Conservation (phyloP, 2,797 vertebrate genomes). For the Hozukius guyotensis region DNA sequence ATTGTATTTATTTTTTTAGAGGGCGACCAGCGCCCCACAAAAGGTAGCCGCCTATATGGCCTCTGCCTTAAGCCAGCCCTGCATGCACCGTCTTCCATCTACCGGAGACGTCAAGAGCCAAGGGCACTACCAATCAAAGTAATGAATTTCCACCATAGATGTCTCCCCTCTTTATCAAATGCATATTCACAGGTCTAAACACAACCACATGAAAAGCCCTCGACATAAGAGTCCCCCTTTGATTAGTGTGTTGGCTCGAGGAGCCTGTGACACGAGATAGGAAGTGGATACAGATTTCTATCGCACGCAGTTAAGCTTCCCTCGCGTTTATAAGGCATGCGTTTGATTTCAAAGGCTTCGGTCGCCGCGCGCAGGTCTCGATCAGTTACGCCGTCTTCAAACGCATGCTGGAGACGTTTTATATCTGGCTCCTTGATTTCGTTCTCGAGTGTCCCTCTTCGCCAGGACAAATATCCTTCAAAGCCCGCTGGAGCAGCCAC, state of each 20-base stretch:
- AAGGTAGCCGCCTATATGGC: too few relatives aligned
- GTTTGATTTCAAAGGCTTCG: slow-evolving; percentile 49
- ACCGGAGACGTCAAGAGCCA: slow-evolving; percentile 20
- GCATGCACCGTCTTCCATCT: background rate
- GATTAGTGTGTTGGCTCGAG: slow-evolving; percentile 22
- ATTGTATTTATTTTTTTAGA: too few relatives aligned
- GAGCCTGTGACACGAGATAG: slow-evolving; percentile 23
- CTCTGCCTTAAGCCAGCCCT: too few relatives aligned
- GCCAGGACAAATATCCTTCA: slow-evolving; percentile 55
- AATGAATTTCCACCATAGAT: slow-evolving; percentile 49
- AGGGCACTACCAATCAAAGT: slow-evolving; percentile 28
- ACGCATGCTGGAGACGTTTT: slow-evolving; percentile 33
- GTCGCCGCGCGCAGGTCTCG: slow-evolving; percentile 7
- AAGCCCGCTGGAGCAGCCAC: slow-evolving; percentile 22
- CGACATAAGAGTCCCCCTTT: slow-evolving; percentile 37
- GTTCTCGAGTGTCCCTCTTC: slow-evolving; percentile 31
- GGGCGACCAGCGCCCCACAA: too few relatives aligned
- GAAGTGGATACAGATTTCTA: slow-evolving; percentile 35
- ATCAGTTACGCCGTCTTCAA: slow-evolving; percentile 49
- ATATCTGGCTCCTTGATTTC: slow-evolving; percentile 35
- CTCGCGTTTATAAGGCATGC: background rate
- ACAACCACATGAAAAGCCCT: slow-evolving; percentile 31
- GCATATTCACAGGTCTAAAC: slow-evolving; percentile 15
- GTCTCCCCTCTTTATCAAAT: slow-evolving; percentile 19
- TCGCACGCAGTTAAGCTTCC: slow-evolving; percentile 34